These are phyloP conservation scores for Lithobius niger DNA, from an alignment of 1,140 invertebrate genomes.

Conservation along the genomic window DNA sequence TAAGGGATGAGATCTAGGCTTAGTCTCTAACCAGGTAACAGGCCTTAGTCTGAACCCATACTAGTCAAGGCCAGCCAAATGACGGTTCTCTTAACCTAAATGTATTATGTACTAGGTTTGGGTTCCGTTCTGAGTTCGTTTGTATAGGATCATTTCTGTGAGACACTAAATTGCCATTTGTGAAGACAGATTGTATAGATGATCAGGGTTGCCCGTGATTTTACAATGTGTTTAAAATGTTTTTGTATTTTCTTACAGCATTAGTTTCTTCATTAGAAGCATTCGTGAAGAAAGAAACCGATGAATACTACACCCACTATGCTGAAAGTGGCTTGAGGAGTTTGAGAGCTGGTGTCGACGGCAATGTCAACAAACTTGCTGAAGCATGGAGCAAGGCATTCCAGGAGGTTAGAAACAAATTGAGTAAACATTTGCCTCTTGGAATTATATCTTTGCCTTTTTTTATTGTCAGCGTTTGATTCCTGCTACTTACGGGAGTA, in stretches of 20 bases:
- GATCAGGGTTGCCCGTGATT: background rate
- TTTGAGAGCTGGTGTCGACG: slow-evolving; percentile 36
- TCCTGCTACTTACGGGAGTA: background rate
- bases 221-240: background rate
- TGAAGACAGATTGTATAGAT: no score
- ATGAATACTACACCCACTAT: slow-evolving; percentile 37
- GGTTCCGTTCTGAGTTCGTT: no score
- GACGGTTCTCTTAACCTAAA: no score
- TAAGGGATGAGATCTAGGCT: no score
- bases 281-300: slow-evolving; percentile 35
- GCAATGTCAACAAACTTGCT: slow-evolving; percentile 51
- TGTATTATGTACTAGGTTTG: no score
- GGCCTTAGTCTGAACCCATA: no score
- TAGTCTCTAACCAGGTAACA: no score
- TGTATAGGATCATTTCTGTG: no score
- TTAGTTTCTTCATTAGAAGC: slow-evolving; percentile 25
- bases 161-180: no score
- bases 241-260: slow-evolving; percentile 25
- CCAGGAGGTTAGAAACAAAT: slow-evolving; percentile 50
- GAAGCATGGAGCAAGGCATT: slow-evolving; percentile 52
- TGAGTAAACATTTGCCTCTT: slow-evolving; percentile 18
- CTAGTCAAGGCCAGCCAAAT: no score
- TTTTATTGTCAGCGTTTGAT: background rate
- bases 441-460: background rate
- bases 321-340: slow-evolving; percentile 35